These are phyloP conservation scores for Ataeniobius toweri DNA, from an alignment of 2,797 vertebrate species.

Conservation along the genomic window DNA sequence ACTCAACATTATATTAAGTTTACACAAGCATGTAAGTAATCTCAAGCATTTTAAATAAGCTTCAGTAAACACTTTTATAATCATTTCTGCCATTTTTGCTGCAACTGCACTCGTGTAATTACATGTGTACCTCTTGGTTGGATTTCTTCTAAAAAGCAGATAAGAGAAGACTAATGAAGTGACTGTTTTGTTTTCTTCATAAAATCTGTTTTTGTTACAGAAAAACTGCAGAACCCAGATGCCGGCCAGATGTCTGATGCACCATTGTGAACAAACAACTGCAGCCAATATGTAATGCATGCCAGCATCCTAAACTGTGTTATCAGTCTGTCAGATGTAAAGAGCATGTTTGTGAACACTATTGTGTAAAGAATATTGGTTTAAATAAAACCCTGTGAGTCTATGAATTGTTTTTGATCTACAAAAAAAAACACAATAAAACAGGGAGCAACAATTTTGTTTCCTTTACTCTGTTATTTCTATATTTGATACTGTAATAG, in stretches of 20 bases:
- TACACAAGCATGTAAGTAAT: slow-evolving; percentile 36
- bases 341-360: slow-evolving; percentile 34
- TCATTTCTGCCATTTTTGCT: slow-evolving; percentile 10
- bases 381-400: slow-evolving; percentile 1
- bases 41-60: slow-evolving; percentile 10
- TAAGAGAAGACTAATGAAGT: slow-evolving; percentile 30
- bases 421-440: slow-evolving; percentile 9
- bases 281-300: slow-evolving; percentile 42
- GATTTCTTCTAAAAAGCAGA: slow-evolving; percentile 35
- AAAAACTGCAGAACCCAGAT: slow-evolving; percentile 55
- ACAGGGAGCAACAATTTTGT: slow-evolving; percentile 4
- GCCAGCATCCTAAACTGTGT: slow-evolving; percentile 47
- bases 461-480: background rate
- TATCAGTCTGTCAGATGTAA: slow-evolving; percentile 46
- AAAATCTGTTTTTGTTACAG: slow-evolving; percentile 62
- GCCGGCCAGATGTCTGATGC: slow-evolving; percentile 57
- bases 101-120: background rate
- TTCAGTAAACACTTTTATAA: slow-evolving; percentile 8
- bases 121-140: background rate
- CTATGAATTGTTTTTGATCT: background rate
- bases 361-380: slow-evolving; percentile 26
- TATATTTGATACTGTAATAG: background rate
- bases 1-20: slow-evolving; percentile 37
- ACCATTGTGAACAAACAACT: slow-evolving; percentile 32
- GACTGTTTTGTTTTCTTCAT: slow-evolving; percentile 27